Conservation (phyloP, 2,888 invertebrate genomes). For the Cephus runcator region DNA sequence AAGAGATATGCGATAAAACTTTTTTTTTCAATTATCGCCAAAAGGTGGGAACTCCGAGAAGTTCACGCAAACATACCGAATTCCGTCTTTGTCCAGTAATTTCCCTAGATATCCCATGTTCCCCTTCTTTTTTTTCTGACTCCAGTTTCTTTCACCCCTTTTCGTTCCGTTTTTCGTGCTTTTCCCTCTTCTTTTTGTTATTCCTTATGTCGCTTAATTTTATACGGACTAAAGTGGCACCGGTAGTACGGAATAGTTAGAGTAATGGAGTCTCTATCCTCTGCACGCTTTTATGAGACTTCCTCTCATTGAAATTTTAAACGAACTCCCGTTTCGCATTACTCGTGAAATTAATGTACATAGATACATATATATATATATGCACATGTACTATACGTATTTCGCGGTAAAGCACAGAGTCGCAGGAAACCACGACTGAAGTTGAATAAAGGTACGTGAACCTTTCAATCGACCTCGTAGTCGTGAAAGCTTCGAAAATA, state of each 20-base stretch:
- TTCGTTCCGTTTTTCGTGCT: neutral
- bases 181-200: neutral
- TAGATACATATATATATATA: neutral
- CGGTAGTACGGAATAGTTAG: neutral
- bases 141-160: neutral
- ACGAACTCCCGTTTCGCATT: slow-evolving; percentile 26
- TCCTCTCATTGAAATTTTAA: slow-evolving; percentile 39
- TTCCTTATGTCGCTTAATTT: slow-evolving; percentile 5
- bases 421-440: neutral
- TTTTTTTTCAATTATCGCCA: neutral
- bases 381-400: neutral
- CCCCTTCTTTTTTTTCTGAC: neutral
- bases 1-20: neutral
- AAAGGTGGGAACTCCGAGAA: neutral
- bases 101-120: neutral
- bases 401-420: neutral
- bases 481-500: neutral
- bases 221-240: slow-evolving; percentile 8
- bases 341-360: slow-evolving; percentile 32
- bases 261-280: slow-evolving; percentile 8
- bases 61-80: neutral
- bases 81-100: neutral
- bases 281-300: slow-evolving; percentile 31
- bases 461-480: too few species aligned
- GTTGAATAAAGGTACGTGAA: too few species aligned